These are phyloP conservation scores for Plebejus anna DNA, from an alignment of 2,888 invertebrate species.

Conservation along the genomic window DNA sequence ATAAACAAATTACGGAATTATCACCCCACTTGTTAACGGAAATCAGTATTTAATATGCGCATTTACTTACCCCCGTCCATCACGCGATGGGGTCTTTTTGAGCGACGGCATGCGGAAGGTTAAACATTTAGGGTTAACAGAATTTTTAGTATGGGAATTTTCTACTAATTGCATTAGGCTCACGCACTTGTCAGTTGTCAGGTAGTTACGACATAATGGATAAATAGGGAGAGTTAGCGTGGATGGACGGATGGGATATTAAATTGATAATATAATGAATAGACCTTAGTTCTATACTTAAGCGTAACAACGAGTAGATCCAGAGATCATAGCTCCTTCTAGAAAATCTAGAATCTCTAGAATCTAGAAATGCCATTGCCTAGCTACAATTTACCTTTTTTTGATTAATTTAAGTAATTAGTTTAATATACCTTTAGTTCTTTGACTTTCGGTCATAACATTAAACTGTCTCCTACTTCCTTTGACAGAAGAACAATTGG, in stretches of 20 bases:
- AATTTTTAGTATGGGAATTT: constrained; percentile 33
- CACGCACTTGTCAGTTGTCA: constrained; percentile 16
- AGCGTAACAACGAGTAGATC: no score
- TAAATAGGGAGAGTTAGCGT: not conserved
- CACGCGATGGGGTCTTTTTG: constrained; percentile 48
- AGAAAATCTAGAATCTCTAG: no score
- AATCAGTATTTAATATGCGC: constrained; percentile 38
- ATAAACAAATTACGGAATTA: constrained; percentile 24
- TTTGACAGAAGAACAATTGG: no score
- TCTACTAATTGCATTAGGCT: not conserved
- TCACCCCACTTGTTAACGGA: constrained; percentile 35
- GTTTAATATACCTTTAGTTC: no score
- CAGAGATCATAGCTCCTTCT: no score
- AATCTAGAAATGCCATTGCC: no score
- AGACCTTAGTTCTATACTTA: no score
- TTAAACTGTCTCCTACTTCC: no score
- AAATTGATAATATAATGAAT: no score
- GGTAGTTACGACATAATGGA: not conserved
- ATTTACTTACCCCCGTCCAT: constrained; percentile 37
- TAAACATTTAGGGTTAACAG: constrained; percentile 36
- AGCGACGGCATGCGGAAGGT: constrained; percentile 52
- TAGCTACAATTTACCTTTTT: no score
- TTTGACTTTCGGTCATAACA: no score
- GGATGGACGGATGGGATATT: not conserved
- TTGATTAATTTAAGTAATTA: no score